Evolutionary conservation across 2,113 vertebrate species (phyloP).

Genomic region (Catagonus wagneri): DNA sequence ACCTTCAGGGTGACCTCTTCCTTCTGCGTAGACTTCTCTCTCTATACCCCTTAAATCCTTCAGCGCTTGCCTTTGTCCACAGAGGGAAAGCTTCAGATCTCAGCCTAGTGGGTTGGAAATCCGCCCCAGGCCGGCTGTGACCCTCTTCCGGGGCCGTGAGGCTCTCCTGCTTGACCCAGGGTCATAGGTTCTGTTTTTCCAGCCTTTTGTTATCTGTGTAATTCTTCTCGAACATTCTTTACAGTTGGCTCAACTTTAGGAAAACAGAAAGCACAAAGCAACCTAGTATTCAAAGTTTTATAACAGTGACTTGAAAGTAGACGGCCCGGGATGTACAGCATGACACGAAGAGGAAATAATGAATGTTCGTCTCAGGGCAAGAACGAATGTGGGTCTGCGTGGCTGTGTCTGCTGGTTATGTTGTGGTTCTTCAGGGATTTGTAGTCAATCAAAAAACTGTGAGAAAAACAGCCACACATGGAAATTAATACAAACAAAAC

Average conservation of each 20-base stretch:
- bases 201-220: neutral
- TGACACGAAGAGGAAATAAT: fast-evolving
- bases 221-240: neutral
- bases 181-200: neutral
- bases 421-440: neutral
- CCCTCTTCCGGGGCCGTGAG: fast-evolving
- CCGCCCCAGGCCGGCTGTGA: neutral
- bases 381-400: neutral
- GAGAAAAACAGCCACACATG: neutral
- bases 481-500: neutral
- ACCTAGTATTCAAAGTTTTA: neutral
- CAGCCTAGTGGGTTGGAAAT: fast-evolving
- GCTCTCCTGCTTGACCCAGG: fast-evolving
- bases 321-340: fast-evolving
- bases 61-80: neutral
- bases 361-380: no score
- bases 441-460: neutral
- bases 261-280: neutral
- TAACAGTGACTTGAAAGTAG: neutral
- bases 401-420: fast-evolving
- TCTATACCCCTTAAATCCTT: neutral
- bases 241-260: neutral
- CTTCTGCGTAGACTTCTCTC: no score
- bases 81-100: neutral
- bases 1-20: neutral